phyloP scores from a whole-genome alignment of 2,797 vertebrate genomes.

The Decapterus maruadsi region DNA sequence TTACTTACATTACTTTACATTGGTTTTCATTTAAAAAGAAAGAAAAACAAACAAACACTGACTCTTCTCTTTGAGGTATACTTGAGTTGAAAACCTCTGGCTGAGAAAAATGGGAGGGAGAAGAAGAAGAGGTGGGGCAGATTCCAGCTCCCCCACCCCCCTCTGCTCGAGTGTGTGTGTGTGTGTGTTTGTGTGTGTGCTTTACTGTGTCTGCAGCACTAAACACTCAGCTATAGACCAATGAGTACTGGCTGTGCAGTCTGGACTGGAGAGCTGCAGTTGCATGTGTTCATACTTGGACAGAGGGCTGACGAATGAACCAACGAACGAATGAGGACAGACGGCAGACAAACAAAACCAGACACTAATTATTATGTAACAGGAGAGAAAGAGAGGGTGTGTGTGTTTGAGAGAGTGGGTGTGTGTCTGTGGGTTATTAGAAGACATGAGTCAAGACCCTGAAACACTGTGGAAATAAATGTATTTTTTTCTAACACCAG shows the following conservation, averaged over 20 bases:
- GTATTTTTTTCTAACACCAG: slow-evolving; percentile 29
- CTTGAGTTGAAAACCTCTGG: slow-evolving; percentile 42
- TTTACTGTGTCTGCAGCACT: not conserved
- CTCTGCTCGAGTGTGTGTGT: slow-evolving; percentile 18
- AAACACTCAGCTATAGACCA: not conserved
- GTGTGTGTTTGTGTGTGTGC: too few species aligned
- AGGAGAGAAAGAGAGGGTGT: not conserved
- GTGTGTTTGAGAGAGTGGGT: not conserved
- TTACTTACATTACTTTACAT: slow-evolving; percentile 14
- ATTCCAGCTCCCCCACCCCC: slow-evolving; percentile 22
- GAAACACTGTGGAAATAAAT: slow-evolving; percentile 48
- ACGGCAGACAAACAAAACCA: slow-evolving; percentile 37
- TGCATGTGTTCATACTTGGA: slow-evolving; percentile 36
- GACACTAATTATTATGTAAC: slow-evolving; percentile 37
- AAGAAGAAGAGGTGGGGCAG: not conserved
- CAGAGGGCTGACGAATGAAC: slow-evolving; percentile 14
- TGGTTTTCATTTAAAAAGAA: slow-evolving; percentile 1
- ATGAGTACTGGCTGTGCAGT: slow-evolving; percentile 26
- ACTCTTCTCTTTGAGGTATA: slow-evolving; percentile 39
- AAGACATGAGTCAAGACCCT: slow-evolving; percentile 61
- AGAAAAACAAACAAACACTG: not conserved
- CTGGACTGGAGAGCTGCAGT: slow-evolving; percentile 22
- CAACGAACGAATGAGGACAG: slow-evolving; percentile 20
- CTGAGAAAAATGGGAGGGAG: slow-evolving; percentile 17
- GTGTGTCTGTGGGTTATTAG: slow-evolving; percentile 28